These are phyloP conservation scores for Heteromurus nitidus DNA, from an alignment of 2,888 invertebrate species.

Conservation along the genomic window DNA sequence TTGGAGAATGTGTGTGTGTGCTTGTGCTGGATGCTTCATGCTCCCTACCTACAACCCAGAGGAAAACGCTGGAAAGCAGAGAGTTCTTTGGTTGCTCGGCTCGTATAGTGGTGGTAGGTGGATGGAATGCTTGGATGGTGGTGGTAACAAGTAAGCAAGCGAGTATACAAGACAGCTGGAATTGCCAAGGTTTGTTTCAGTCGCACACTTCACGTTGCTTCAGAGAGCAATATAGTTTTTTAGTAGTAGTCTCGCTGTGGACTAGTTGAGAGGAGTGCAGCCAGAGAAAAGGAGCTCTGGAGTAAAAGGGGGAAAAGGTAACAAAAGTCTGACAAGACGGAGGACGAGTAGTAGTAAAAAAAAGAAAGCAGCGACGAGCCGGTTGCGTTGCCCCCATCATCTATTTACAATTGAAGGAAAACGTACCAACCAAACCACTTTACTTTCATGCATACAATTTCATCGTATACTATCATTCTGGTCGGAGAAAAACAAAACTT, in stretches of 20 bases:
- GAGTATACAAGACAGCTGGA: conserved; percentile 37
- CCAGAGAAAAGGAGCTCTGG: background rate
- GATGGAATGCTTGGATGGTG: background rate
- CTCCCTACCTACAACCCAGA: background rate
- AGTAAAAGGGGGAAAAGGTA: conserved; percentile 3
- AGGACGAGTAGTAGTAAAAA: background rate
- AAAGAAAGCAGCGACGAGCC: no score
- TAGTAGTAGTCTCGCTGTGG: background rate
- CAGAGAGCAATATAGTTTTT: background rate
- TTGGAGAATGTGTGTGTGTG: background rate
- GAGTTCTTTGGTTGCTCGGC: background rate
- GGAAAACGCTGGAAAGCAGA: background rate
- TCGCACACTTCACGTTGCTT: conserved; percentile 35
- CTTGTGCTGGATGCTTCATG: no score
- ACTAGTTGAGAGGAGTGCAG: background rate
- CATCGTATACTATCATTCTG: background rate
- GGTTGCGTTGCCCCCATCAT: background rate
- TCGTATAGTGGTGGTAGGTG: background rate
- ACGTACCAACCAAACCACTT: conserved; percentile 1
- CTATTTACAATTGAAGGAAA: no score
- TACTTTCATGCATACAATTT: background rate
- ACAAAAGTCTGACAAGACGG: conserved; percentile 7
- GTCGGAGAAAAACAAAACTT: background rate
- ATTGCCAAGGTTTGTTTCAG: conserved; percentile 6
- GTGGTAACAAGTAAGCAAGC: conserved; percentile 15